phyloP scores from a whole-genome alignment of 2,113 vertebrate species.

The Mixornis gularis region DNA sequence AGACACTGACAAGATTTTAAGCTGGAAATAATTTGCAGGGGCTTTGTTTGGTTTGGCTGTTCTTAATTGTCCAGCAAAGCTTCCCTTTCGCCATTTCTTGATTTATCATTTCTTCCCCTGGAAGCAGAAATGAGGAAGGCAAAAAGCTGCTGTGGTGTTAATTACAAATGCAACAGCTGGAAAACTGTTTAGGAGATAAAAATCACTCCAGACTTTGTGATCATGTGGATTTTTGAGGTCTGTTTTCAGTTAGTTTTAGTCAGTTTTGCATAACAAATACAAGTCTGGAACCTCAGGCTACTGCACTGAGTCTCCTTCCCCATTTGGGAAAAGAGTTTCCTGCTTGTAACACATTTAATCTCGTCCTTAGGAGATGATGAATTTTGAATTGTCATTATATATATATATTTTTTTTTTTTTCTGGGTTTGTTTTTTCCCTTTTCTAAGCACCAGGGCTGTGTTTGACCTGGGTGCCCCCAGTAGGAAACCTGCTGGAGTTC shows the following conservation, averaged over 20 bases:
- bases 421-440: neutral
- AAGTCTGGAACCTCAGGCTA: neutral
- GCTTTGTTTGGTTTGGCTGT: neutral
- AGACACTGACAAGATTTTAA: neutral
- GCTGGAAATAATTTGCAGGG: neutral
- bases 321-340: neutral
- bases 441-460: neutral
- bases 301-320: neutral
- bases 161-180: neutral
- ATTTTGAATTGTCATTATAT: neutral
- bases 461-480: rapidly evolving
- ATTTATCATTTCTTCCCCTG: neutral
- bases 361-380: neutral
- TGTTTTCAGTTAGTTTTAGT: neutral
- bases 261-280: neutral
- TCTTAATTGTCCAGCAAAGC: neutral
- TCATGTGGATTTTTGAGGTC: neutral
- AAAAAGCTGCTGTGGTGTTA: neutral
- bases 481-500: neutral
- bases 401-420: too few relatives aligned
- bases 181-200: neutral
- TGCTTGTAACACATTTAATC: neutral
- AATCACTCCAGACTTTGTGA: neutral
- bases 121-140: neutral
- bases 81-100: neutral